A percentile compares a stretch with the other conserved stretches of the same genome.
phyloP scores from a whole-genome alignment of 2,113 vertebrate species.

The Uria lomvia region DNA sequence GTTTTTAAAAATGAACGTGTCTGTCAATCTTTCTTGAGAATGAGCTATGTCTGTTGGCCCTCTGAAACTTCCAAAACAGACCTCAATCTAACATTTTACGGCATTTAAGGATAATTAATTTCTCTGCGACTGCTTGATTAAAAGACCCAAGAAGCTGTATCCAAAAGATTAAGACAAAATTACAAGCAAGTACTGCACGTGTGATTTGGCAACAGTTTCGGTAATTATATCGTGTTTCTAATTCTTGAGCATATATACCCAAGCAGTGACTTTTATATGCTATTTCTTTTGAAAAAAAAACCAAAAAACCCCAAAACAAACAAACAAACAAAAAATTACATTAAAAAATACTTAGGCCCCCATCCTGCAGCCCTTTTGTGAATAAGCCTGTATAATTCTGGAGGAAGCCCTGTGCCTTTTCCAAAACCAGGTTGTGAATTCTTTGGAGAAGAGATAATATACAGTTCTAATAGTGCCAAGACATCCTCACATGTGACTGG shows the following conservation, averaged over 20 bases:
- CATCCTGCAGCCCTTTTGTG: background rate
- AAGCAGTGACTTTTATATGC: background rate
- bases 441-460: background rate
- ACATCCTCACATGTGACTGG: background rate
- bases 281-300: background rate
- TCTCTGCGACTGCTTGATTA: conserved; percentile 51
- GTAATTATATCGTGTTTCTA: conserved; percentile 1
- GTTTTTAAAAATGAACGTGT: background rate
- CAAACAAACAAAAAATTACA: background rate
- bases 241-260: background rate
- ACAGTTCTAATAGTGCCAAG: background rate
- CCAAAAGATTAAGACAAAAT: conserved; percentile 43
- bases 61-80: background rate
- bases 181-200: background rate
- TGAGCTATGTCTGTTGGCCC: background rate
- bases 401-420: background rate
- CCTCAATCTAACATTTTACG: background rate
- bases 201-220: conserved; percentile 49
- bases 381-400: background rate
- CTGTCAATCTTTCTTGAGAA: background rate
- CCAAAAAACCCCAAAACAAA: background rate
- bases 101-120: conserved; percentile 62
- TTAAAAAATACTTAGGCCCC: background rate
- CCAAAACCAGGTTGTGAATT: background rate
- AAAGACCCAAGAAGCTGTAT: conserved; percentile 22